Evolutionary conservation across 2,888 invertebrate species (phyloP).

Genomic region (Pogonocherus hispidulus): DNA sequence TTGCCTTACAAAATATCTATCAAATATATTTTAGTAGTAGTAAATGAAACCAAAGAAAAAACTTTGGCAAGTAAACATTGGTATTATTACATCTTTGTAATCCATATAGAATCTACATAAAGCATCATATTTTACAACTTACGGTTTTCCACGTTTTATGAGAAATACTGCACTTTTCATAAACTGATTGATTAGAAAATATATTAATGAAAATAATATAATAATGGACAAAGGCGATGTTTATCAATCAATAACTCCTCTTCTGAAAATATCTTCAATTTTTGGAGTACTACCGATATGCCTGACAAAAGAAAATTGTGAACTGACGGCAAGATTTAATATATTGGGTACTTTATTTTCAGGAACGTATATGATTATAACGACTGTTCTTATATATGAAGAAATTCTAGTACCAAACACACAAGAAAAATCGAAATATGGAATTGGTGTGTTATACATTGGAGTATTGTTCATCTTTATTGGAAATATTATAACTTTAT

Average conservation of each 20-base stretch:
- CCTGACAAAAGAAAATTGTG: not conserved
- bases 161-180: too few relatives aligned
- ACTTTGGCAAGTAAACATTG: too few relatives aligned
- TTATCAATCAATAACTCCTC: not conserved
- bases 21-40: too few relatives aligned
- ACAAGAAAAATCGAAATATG: not conserved
- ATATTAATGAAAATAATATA: not conserved
- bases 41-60: too few relatives aligned
- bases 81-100: too few relatives aligned
- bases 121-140: too few relatives aligned
- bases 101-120: too few relatives aligned
- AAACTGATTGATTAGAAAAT: too few relatives aligned
- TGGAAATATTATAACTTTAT: not conserved
- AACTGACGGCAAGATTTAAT: not conserved
- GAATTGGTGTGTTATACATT: not conserved
- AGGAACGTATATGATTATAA: not conserved
- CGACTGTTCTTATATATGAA: not conserved
- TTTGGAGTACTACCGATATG: not conserved
- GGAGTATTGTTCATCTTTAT: not conserved
- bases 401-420: not conserved
- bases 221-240: not conserved
- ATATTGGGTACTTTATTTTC: not conserved
- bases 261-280: not conserved
- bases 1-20: not conserved
- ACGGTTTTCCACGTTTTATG: too few relatives aligned